phyloP scores from a whole-genome alignment of 2,888 invertebrate species.

The Heliconius cydno region DNA sequence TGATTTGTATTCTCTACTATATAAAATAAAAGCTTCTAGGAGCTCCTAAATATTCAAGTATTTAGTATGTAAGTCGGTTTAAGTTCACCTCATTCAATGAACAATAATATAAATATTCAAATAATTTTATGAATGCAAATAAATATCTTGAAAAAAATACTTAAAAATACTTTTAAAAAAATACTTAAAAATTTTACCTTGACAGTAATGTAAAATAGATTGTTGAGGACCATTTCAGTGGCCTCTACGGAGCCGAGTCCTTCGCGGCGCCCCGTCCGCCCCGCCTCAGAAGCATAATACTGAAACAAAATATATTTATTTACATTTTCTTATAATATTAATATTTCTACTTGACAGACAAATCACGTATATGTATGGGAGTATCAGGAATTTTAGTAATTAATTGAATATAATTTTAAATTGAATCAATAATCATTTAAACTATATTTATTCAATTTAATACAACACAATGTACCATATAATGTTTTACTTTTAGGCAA shows the following conservation, averaged over 20 bases:
- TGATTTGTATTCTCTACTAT: no score
- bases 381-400: no score
- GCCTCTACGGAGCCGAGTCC: constrained; percentile 99
- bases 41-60: background rate
- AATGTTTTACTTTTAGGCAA: background rate
- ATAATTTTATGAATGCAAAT: background rate
- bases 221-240: constrained; percentile 99
- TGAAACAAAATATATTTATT: constrained; percentile 57
- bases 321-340: background rate
- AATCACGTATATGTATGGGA: no score
- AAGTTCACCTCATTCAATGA: background rate
- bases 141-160: background rate
- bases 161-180: no score
- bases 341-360: background rate
- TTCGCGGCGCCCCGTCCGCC: constrained; percentile 89
- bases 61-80: background rate
- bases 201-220: constrained; percentile 98
- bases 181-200: constrained; percentile 85
- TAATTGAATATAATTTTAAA: background rate
- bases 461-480: background rate
- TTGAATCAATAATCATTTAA: background rate
- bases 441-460: background rate
- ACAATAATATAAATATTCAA: background rate
- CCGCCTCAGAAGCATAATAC: constrained; percentile 85
- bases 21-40: no score